A percentile compares a stretch with the other conserved stretches of the same genome.
Conservation (phyloP, 2,797 vertebrate genomes). For the Chaetodon trifasciatus region DNA sequence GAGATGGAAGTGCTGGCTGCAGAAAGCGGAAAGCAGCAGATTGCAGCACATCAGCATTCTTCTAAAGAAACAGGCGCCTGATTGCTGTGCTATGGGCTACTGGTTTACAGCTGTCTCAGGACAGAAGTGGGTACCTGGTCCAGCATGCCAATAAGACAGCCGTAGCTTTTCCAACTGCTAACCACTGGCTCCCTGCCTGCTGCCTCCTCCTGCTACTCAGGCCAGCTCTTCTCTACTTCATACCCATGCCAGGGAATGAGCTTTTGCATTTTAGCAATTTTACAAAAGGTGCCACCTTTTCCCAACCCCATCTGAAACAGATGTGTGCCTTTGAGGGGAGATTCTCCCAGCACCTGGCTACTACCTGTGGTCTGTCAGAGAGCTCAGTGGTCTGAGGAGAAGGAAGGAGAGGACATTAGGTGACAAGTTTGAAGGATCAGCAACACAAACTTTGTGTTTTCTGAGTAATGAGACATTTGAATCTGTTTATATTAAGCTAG, state of each 20-base stretch:
- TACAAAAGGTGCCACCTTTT: conserved; percentile 76
- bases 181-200: conserved; percentile 92
- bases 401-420: conserved; percentile 74
- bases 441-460: conserved; percentile 70
- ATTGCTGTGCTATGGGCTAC: conserved; percentile 96
- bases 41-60: conserved; percentile 93
- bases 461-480: conserved; percentile 47
- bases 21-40: conserved; percentile 87
- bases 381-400: conserved; percentile 85
- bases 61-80: conserved; percentile 91
- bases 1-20: conserved; percentile 86
- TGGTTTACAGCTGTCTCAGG: conserved; percentile 98
- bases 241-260: conserved; percentile 79
- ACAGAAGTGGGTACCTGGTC: conserved; percentile 91
- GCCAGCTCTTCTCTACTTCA: conserved; percentile 87
- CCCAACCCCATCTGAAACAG: conserved; percentile 81
- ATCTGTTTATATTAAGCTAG: conserved; percentile 28
- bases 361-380: conserved; percentile 84
- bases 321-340: conserved; percentile 86
- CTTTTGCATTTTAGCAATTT: conserved; percentile 87
- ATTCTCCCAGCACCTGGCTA: conserved; percentile 81
- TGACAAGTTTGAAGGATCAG: conserved; percentile 63
- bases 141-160: conserved; percentile 97
- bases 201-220: conserved; percentile 83
- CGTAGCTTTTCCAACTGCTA: conserved; percentile 88